Percentiles rank a stretch among this genome's conserved stretches.
These are phyloP conservation scores for Campoletis raptor DNA, from an alignment of 2,888 invertebrate species.

Conservation along the genomic window DNA sequence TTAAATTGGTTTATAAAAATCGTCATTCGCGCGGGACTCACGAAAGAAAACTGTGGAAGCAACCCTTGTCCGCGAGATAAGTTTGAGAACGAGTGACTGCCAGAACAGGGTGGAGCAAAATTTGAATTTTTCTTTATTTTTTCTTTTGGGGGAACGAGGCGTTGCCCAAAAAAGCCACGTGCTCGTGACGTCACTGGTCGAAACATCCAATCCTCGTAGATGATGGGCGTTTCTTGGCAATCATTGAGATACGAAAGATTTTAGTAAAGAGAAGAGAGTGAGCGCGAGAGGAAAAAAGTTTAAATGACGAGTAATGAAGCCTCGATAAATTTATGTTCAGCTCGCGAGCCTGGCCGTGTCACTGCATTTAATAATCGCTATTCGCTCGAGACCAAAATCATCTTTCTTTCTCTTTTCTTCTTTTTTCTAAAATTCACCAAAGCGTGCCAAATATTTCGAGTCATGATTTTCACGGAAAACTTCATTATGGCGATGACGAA, in stretches of 20 bases:
- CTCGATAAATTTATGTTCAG: constrained; percentile 79
- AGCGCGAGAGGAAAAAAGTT: constrained; percentile 51
- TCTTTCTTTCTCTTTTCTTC: constrained; percentile 8
- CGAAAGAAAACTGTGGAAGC: constrained; percentile 66
- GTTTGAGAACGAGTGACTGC: constrained; percentile 68
- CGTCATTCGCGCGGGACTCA: constrained; percentile 61
- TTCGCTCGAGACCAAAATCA: constrained; percentile 57
- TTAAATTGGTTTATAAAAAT: constrained; percentile 23
- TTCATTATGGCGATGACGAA: neutral
- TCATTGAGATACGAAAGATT: constrained; percentile 70
- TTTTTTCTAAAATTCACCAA: constrained; percentile 28
- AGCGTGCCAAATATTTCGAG: constrained; percentile 56
- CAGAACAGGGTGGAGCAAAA: constrained; percentile 65
- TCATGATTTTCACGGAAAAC: constrained; percentile 11
- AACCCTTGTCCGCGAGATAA: constrained; percentile 71
- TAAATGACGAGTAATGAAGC: constrained; percentile 81
- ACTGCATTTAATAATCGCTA: constrained; percentile 77
- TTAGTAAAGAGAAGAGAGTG: constrained; percentile 44
- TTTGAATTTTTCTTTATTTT: constrained; percentile 35
- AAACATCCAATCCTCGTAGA: constrained; percentile 76
- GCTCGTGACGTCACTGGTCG: constrained; percentile 77
- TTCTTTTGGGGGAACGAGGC: constrained; percentile 72
- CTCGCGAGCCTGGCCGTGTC: constrained; percentile 66
- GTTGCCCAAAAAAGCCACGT: constrained; percentile 79
- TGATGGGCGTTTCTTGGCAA: constrained; percentile 83